phyloP scores from a whole-genome alignment of 2,797 vertebrate genomes.

The Setipinna tenuifilis region DNA sequence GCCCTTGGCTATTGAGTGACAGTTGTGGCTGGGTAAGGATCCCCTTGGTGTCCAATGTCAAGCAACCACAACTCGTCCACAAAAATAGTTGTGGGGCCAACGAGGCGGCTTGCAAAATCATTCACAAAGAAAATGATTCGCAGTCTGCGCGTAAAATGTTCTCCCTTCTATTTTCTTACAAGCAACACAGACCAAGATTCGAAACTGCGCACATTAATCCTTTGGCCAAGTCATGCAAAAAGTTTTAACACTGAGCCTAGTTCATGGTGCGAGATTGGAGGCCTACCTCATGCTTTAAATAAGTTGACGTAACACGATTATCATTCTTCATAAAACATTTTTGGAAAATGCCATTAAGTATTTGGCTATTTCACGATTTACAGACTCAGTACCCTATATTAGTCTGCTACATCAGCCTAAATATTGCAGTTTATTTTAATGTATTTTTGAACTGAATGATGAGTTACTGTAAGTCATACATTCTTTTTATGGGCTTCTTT shows the following conservation, averaged over 20 bases:
- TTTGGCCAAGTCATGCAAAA: constrained; percentile 31
- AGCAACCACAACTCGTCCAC: constrained; percentile 45
- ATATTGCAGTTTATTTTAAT: not conserved
- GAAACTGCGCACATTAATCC: not conserved
- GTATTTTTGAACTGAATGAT: not conserved
- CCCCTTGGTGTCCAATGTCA: constrained; percentile 40
- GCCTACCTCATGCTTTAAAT: constrained; percentile 9
- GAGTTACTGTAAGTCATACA: not conserved
- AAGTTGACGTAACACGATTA: constrained; percentile 25
- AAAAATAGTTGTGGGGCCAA: constrained; percentile 54
- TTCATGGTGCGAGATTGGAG: constrained; percentile 25
- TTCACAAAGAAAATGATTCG: constrained; percentile 1
- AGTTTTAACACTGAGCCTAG: constrained; percentile 45
- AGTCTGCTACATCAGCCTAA: not conserved
- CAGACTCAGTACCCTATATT: too few species aligned
- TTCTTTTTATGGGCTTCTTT: constrained; percentile 3
- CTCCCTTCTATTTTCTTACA: not conserved
- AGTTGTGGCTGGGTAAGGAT: constrained; percentile 65
- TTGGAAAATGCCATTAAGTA: not conserved
- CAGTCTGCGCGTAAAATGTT: not conserved
- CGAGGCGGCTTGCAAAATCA: not conserved
- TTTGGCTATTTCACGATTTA: not conserved
- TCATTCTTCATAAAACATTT: not conserved
- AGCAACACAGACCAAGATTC: not conserved
- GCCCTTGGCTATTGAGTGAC: constrained; percentile 61